Evolutionary conservation across 2,113 vertebrate species (phyloP).

Genomic region (Crocuta crocuta): DNA sequence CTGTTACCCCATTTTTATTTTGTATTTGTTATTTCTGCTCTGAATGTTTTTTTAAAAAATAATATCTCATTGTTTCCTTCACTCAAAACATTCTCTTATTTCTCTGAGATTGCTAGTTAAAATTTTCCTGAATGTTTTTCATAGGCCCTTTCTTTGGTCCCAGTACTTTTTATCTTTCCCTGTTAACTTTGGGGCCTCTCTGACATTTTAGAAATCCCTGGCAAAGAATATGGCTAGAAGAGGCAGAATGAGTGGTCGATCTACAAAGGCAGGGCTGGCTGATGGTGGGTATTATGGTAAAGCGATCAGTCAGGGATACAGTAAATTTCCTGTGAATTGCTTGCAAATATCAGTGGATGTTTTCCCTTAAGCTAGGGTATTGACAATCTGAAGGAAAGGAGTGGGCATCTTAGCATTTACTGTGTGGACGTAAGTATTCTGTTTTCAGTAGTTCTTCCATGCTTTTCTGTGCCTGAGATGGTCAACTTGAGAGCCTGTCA

Average conservation of each 20-base stretch:
- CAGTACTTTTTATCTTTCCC: background rate
- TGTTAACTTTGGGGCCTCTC: background rate
- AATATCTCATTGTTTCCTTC: background rate
- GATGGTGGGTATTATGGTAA: background rate
- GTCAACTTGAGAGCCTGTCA: background rate
- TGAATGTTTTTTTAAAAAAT: background rate
- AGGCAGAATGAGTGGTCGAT: background rate
- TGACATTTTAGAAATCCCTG: background rate
- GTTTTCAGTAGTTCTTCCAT: background rate
- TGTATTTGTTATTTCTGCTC: conserved; percentile 14
- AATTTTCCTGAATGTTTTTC: background rate
- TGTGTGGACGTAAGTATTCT: background rate
- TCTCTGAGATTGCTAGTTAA: background rate
- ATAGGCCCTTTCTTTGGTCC: background rate
- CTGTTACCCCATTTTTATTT: background rate
- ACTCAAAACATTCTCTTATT: background rate
- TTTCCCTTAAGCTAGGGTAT: background rate
- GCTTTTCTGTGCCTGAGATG: background rate
- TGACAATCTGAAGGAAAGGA: background rate
- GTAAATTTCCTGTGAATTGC: background rate
- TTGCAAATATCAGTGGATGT: background rate
- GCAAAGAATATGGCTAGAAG: background rate
- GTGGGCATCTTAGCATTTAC: background rate
- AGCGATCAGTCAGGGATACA: background rate
- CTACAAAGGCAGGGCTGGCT: background rate